A percentile compares a stretch with the other conserved stretches of the same genome.
Evolutionary conservation across 2,888 invertebrate genomes (phyloP).

Genomic region (Scaptodrosophila latifasciaeformis): DNA sequence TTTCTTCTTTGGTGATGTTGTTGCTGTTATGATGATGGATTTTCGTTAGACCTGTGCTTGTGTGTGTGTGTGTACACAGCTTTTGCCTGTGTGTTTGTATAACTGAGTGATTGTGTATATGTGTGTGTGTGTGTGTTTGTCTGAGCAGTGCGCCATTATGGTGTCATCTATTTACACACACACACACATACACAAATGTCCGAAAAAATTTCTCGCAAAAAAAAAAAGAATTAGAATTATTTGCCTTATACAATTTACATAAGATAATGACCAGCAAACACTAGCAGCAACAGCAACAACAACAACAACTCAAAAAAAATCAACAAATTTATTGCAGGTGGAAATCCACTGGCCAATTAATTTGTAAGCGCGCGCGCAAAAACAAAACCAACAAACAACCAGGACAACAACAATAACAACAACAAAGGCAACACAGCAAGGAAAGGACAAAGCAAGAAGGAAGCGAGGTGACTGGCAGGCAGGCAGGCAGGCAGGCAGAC

Average conservation of each 20-base stretch:
- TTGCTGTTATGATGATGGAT: constrained; percentile 3
- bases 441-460: too few species aligned
- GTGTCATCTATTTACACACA: constrained; percentile 6
- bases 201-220: not conserved
- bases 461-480: too few species aligned
- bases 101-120: too few species aligned
- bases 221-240: not conserved
- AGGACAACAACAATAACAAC: too few species aligned
- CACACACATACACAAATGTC: not conserved
- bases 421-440: too few species aligned
- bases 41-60: not conserved
- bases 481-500: constrained; percentile 19
- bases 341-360: not conserved
- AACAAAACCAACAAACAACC: too few species aligned
- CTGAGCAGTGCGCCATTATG: not conserved
- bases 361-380: constrained; percentile 4
- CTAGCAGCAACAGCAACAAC: not conserved
- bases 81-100: not conserved
- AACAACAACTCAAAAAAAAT: too few species aligned
- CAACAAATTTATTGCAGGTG: not conserved
- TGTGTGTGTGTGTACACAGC: not conserved
- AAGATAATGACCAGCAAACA: not conserved
- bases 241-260: constrained; percentile 1
- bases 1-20: not conserved
- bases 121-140: too few species aligned